Base-by-base conservation (phyloP, 2,113 vertebrate genomes). In the Microtus richardsoni region DNA sequence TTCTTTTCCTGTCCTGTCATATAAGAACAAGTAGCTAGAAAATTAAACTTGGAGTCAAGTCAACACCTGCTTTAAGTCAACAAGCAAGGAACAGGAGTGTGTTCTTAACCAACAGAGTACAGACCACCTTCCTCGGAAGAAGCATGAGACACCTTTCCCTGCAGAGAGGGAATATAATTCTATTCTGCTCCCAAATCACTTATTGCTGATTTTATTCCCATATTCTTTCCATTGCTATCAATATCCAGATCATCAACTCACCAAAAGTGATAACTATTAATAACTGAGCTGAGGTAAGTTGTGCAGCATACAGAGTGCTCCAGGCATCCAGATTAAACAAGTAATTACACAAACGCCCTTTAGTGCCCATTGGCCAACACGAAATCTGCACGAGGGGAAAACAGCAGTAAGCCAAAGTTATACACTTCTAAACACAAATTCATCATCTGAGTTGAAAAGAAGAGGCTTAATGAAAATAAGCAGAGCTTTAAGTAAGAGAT, bases 381-480 rank as follows among this genome's bases (percentile, higher is more conserved):
- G 33, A 90, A 96, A 95, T 96, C 96, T 91, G 78, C 88, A 95
- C 78, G 80, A 93, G 77, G 74, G 54, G 62, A 86, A 96, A 96
- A 97, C 3, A 92, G 85, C 66, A 91, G 93, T 54, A 94, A 97
- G 96, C 71, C 95, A 97, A 94, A 95, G 95, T 96, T 95, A 82
- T 21, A 97, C 92, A 93, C 96, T 96, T 95, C 95, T 90, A 96
- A 97, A 97, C 95, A 97, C 85, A 95, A 96, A 96, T 75, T 78
- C 82, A 78, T 64, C 93, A 92, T 88, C 96, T 83, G 80, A 91
- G 88, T 93, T 93, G 74, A 91, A 95, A 97, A 94, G 90, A 88
- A 86, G 88, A 91, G 80, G 73, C 62, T 97, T 98, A 95, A 83
- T 97, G 77, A 90, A 97, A 97, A 98, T 88, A 97, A 98, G 96